Conservation (phyloP, 1,140 invertebrate species). For the Eupeodes corollae region DNA sequence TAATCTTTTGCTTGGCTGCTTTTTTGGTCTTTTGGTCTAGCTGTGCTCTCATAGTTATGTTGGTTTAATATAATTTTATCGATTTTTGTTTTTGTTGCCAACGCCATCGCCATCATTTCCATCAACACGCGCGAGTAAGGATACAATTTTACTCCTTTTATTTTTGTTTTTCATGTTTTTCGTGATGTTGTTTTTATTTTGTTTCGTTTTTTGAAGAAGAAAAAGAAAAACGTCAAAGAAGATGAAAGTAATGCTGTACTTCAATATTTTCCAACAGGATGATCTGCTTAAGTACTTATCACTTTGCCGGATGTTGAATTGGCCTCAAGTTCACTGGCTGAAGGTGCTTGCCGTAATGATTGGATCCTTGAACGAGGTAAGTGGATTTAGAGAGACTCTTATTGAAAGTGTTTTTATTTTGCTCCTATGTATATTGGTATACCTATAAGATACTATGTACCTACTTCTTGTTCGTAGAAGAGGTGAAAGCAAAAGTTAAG, state of each 20-base stretch:
- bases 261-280: not conserved
- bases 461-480: too few relatives aligned
- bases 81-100: not conserved
- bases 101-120: not conserved
- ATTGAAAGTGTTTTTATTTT: too few relatives aligned
- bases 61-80: not conserved
- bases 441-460: too few relatives aligned
- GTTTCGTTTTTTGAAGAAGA: not conserved
- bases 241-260: not conserved
- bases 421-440: too few relatives aligned
- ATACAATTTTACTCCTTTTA: too few relatives aligned
- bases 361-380: constrained; percentile 6
- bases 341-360: constrained; percentile 8
- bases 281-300: constrained; percentile 7
- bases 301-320: constrained; percentile 6
- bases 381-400: not conserved
- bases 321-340: constrained; percentile 8
- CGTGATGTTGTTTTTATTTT: too few relatives aligned
- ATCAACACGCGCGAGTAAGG: too few relatives aligned
- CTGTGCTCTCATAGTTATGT: too few relatives aligned
- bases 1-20: not conserved
- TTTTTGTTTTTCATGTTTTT: too few relatives aligned
- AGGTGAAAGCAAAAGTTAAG: too few relatives aligned
- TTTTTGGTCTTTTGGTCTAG: too few relatives aligned
- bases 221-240: not conserved